Evolutionary conservation across 2,113 vertebrate species (phyloP).

Genomic region (Oryctolagus cuniculus): DNA sequence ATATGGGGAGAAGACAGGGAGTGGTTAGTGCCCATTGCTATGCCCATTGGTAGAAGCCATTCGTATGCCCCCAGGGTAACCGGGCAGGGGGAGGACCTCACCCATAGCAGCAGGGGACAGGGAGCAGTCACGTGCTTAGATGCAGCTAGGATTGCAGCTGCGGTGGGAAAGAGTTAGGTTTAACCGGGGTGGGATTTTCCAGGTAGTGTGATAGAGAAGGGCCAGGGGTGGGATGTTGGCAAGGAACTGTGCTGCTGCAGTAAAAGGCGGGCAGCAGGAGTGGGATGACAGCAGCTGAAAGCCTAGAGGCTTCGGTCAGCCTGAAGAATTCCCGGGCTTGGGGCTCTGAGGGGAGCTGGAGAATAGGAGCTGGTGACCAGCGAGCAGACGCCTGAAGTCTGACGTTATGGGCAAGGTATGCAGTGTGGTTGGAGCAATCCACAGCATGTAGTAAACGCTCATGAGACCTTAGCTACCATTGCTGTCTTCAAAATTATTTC

Average conservation of each 20-base stretch:
- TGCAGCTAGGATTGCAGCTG: not conserved
- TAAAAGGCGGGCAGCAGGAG: not conserved
- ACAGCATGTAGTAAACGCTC: not conserved
- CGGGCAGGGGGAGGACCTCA: too few species aligned
- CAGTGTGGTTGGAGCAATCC: not conserved
- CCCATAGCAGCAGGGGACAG: not conserved
- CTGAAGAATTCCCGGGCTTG: not conserved
- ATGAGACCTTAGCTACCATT: not conserved
- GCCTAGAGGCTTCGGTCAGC: not conserved
- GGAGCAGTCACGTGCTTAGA: not conserved
- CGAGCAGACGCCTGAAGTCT: not conserved
- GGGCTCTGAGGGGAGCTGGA: too few species aligned
- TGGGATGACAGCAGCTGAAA: not conserved
- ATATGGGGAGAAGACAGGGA: not conserved
- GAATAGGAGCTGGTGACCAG: not conserved
- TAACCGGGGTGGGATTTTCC: not conserved
- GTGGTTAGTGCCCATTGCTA: not conserved
- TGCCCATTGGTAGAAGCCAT: not conserved
- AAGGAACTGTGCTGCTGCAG: not conserved
- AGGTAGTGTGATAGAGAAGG: not conserved
- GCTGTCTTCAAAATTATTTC: not conserved
- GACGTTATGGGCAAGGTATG: not conserved
- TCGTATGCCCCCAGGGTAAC: not conserved
- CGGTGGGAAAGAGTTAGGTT: not conserved
- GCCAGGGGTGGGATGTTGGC: too few species aligned